Evolutionary conservation across 2,888 invertebrate genomes (phyloP).

Genomic region (Dolichomitus sp.): DNA sequence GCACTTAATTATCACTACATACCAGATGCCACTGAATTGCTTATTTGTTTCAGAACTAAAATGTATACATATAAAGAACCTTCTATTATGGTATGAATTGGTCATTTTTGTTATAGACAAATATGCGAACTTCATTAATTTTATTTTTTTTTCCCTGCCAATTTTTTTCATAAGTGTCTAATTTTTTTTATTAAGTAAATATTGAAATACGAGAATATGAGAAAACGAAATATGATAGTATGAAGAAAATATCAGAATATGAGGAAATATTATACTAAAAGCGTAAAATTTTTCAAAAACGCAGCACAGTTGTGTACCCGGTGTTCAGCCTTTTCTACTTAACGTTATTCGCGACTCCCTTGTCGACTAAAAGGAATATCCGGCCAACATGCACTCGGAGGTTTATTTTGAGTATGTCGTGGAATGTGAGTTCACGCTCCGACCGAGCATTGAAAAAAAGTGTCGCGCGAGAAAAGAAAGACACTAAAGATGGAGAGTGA

Average conservation of each 20-base stretch:
- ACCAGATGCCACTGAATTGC: no score
- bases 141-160: no score
- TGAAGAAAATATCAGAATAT: not conserved
- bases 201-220: not conserved
- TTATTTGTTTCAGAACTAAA: no score
- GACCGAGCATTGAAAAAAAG: slow-evolving; percentile 37
- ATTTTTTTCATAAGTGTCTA: no score
- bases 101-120: no score
- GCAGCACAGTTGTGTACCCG: not conserved
- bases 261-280: not conserved
- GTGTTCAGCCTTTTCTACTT: not conserved
- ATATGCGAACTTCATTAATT: no score
- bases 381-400: slow-evolving; percentile 41
- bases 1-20: no score
- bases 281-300: not conserved
- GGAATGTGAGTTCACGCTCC: slow-evolving; percentile 50
- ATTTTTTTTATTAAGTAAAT: no score
- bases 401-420: slow-evolving; percentile 62
- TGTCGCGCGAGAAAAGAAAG: slow-evolving; percentile 39
- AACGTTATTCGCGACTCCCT: slow-evolving; percentile 25
- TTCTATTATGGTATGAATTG: no score
- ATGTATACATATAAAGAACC: no score
- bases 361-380: slow-evolving; percentile 44
- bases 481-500: slow-evolving; percentile 3
- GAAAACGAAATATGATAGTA: not conserved